Percentiles rank a stretch among this genome's conserved stretches.
phyloP scores from a whole-genome alignment of 2,797 vertebrate genomes.

The Myotis planiceps region DNA sequence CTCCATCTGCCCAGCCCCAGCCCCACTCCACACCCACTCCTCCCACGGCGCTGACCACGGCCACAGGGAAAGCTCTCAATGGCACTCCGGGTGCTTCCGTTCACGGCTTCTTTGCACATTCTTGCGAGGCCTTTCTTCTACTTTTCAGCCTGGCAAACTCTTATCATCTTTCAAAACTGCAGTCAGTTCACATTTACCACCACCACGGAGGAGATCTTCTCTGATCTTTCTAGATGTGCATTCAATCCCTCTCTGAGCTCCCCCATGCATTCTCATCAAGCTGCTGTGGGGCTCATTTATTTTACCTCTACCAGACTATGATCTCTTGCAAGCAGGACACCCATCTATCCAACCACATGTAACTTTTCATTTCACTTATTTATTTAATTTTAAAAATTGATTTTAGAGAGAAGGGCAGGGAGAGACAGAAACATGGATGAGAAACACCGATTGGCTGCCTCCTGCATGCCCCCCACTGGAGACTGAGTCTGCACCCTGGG shows the following conservation, averaged over 20 bases:
- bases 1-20: not conserved
- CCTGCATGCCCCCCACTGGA: too few species aligned
- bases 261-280: not conserved
- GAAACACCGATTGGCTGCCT: too few species aligned
- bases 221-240: not conserved
- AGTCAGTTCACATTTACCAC: conserved; percentile 12
- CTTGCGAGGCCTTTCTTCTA: not conserved
- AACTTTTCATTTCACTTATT: not conserved
- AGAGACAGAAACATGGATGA: too few species aligned
- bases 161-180: not conserved
- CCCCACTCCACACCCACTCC: too few species aligned
- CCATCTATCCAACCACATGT: not conserved
- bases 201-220: not conserved
- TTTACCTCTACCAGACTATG: not conserved
- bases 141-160: not conserved
- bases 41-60: not conserved
- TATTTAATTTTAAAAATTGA: too few species aligned
- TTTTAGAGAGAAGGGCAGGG: too few species aligned
- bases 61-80: rapidly evolving
- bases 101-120: not conserved
- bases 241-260: not conserved
- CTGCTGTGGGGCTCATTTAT: not conserved
- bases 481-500: too few species aligned
- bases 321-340: not conserved
- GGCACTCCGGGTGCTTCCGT: not conserved